Evolutionary conservation across 2,888 invertebrate species (phyloP).

Genomic region (Watsonalla binaria): DNA sequence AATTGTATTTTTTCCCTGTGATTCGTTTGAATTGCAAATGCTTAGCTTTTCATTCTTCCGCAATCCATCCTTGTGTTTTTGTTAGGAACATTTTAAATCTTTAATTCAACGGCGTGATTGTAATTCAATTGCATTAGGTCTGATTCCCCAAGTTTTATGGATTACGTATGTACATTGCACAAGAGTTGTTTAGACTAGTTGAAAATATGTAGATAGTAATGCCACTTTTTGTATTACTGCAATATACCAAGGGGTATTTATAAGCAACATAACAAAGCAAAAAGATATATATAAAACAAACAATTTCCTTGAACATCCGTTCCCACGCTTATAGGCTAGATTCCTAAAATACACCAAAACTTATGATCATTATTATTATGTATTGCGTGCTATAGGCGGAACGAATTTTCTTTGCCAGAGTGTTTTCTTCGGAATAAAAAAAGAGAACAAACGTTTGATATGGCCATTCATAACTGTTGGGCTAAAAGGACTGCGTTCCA

Average conservation of each 20-base stretch:
- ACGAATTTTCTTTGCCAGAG: too few species aligned
- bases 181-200: background rate
- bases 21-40: constrained; percentile 55
- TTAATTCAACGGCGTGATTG: constrained; percentile 26
- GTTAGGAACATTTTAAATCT: constrained; percentile 28
- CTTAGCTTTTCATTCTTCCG: constrained; percentile 36
- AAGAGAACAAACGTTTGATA: constrained; percentile 1
- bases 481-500: constrained; percentile 32
- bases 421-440: background rate
- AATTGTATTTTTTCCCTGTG: constrained; percentile 29
- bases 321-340: too few species aligned
- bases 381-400: too few species aligned
- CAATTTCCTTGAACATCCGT: too few species aligned
- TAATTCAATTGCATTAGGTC: constrained; percentile 13
- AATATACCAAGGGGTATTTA: too few species aligned
- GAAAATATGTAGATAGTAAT: too few species aligned
- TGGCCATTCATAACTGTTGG: constrained; percentile 17
- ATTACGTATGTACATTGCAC: background rate
- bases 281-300: too few species aligned
- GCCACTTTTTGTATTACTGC: too few species aligned
- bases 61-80: constrained; percentile 30
- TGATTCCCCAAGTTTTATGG: constrained; percentile 5
- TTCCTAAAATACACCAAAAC: too few species aligned
- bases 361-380: too few species aligned
- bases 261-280: too few species aligned